A percentile compares a stretch with the other conserved stretches of the same genome.
Conservation (phyloP, 2,797 vertebrate species). For the Manis crassicaudata region DNA sequence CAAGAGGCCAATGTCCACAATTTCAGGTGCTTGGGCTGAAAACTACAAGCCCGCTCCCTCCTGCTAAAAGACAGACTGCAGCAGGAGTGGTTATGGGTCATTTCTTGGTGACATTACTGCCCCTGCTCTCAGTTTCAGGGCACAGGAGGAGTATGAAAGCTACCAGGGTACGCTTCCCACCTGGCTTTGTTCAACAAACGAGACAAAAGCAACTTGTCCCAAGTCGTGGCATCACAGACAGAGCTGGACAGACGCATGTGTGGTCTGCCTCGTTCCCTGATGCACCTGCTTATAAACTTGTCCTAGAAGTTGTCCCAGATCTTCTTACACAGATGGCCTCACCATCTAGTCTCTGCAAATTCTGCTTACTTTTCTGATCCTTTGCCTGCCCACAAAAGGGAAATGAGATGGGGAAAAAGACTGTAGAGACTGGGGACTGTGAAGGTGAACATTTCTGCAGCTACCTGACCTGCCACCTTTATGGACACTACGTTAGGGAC, state of each 20-base stretch:
- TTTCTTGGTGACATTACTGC: neutral
- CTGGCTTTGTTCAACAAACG: neutral
- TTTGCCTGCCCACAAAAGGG: neutral
- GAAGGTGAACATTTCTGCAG: neutral
- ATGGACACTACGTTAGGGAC: neutral
- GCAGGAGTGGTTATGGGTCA: fast-evolving
- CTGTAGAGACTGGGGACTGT: neutral
- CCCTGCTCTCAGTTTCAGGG: neutral
- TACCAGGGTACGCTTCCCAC: neutral
- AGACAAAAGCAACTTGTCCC: neutral
- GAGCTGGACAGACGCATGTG: no score
- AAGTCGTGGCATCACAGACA: neutral
- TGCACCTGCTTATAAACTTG: neutral
- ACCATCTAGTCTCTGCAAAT: neutral
- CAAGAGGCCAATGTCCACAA: neutral
- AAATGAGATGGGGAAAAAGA: neutral
- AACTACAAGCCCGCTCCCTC: neutral
- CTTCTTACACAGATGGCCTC: neutral
- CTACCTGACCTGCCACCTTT: neutral
- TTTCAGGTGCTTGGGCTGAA: neutral
- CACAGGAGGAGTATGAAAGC: neutral
- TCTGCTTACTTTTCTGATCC: neutral
- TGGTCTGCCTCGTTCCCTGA: neutral
- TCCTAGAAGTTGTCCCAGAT: neutral
- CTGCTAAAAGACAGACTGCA: neutral